Evolutionary conservation across 2,797 vertebrate species (phyloP).

Genomic region (Rhinatrema bivittatum): DNA sequence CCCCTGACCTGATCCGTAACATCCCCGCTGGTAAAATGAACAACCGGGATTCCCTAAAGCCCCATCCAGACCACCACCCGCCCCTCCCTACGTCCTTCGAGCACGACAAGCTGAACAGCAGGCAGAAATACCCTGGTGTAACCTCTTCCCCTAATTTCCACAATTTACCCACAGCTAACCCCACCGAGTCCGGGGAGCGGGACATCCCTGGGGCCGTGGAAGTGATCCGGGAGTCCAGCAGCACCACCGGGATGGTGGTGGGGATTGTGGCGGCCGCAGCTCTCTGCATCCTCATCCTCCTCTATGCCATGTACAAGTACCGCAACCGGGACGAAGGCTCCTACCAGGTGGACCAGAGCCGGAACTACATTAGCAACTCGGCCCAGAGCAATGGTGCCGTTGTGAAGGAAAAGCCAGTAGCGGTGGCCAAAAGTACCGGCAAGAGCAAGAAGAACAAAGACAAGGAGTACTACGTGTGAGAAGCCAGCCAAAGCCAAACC

Average conservation of each 20-base stretch:
- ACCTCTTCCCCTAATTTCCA: slow-evolving; percentile 84
- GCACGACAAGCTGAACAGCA: slow-evolving; percentile 54
- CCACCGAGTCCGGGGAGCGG: slow-evolving; percentile 77
- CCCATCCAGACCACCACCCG: slow-evolving; percentile 57
- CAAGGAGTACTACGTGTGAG: slow-evolving; percentile 94
- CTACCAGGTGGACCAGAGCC: slow-evolving; percentile 87
- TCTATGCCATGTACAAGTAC: slow-evolving; percentile 95
- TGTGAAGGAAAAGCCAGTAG: slow-evolving; percentile 81
- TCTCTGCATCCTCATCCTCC: slow-evolving; percentile 88
- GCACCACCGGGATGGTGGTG: slow-evolving; percentile 91
- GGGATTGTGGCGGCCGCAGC: slow-evolving; percentile 88
- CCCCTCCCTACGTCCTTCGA: slow-evolving; percentile 69
- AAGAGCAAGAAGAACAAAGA: slow-evolving; percentile 96
- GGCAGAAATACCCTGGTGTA: slow-evolving; percentile 71
- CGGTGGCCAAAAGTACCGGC: slow-evolving; percentile 72
- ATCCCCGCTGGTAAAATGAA: slow-evolving; percentile 94
- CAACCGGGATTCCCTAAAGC: slow-evolving; percentile 76
- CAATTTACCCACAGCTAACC: slow-evolving; percentile 89
- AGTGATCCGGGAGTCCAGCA: slow-evolving; percentile 86
- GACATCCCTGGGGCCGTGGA: slow-evolving; percentile 80
- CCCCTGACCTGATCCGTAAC: slow-evolving; percentile 49
- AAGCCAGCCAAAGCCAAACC: not conserved
- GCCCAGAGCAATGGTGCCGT: slow-evolving; percentile 81
- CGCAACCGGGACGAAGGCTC: slow-evolving; percentile 89
- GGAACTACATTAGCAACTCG: slow-evolving; percentile 79